Evolutionary conservation across 2,113 vertebrate species (phyloP).

Genomic region (Haemorhous mexicanus): DNA sequence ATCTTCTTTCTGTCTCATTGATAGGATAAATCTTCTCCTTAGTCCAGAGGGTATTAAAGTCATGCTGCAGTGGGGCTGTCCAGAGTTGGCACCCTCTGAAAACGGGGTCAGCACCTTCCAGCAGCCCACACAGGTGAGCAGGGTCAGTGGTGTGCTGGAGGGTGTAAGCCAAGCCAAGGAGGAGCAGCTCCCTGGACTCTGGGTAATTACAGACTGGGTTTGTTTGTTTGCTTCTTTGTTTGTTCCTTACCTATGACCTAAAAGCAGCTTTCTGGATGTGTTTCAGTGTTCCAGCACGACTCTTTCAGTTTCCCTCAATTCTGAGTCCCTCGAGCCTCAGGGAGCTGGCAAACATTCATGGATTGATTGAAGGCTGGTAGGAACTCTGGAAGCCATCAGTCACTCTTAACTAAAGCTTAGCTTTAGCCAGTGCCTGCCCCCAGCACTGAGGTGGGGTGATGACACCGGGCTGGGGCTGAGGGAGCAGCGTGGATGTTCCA

Average conservation of each 20-base stretch:
- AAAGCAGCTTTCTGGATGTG: background rate
- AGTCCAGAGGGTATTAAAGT: background rate
- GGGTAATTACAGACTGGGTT: background rate
- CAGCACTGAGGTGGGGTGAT: background rate
- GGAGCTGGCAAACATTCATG: background rate
- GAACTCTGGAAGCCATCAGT: background rate
- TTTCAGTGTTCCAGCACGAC: background rate
- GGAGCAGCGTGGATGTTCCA: background rate
- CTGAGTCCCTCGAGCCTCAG: background rate
- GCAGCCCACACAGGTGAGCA: background rate
- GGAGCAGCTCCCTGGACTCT: background rate
- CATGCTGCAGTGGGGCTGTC: background rate
- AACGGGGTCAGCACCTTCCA: background rate
- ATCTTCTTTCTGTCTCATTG: background rate
- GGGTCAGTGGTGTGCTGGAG: background rate
- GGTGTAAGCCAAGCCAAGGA: background rate
- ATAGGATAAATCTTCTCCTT: background rate
- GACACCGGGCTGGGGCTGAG: fast-evolving
- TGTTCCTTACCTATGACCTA: background rate
- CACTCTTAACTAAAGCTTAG: background rate
- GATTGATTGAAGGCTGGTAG: background rate
- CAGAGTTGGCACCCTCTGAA: background rate
- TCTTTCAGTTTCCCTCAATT: background rate
- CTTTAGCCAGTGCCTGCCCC: background rate
- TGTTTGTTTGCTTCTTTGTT: background rate